Evolutionary conservation across 2,888 invertebrate species (phyloP).

Genomic region (Ichneumoninae sp.): DNA sequence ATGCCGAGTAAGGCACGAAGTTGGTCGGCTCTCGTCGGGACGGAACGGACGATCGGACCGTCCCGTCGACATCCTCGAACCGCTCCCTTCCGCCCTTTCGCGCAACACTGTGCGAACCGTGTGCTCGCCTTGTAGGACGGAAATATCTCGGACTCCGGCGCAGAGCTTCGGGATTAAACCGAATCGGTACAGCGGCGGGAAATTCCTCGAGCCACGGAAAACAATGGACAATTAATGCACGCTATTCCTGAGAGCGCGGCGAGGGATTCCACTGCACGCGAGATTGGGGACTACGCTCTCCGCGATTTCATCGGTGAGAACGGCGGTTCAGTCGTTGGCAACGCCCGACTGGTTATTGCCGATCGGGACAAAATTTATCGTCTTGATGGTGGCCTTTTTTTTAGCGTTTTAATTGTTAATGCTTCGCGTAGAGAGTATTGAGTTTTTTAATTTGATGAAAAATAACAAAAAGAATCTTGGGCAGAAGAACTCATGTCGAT

Average conservation of each 20-base stretch:
- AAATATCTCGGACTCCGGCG: background rate
- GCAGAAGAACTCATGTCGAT: too few species aligned
- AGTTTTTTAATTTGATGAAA: too few species aligned
- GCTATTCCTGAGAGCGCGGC: slow-evolving; percentile 68
- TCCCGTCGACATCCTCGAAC: background rate
- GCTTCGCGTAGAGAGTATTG: too few species aligned
- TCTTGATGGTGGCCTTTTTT: background rate
- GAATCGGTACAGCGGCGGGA: slow-evolving; percentile 35
- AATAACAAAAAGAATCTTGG: too few species aligned
- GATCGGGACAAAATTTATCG: background rate
- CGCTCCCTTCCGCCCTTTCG: background rate
- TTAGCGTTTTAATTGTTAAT: background rate
- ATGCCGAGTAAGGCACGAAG: slow-evolving; percentile 14
- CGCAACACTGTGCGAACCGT: background rate
- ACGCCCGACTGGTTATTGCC: background rate
- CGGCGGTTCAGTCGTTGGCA: background rate
- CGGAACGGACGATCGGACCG: background rate
- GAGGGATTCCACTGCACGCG: slow-evolving; percentile 51
- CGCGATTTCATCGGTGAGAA: background rate
- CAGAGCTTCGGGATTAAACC: slow-evolving; percentile 16
- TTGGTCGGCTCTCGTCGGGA: background rate
- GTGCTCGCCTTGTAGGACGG: background rate
- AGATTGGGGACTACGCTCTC: slow-evolving; percentile 34
- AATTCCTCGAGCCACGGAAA: slow-evolving; percentile 71
- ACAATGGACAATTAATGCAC: slow-evolving; percentile 81